phyloP scores from a whole-genome alignment of 2,888 invertebrate species.

The Pollenia amentaria region DNA sequence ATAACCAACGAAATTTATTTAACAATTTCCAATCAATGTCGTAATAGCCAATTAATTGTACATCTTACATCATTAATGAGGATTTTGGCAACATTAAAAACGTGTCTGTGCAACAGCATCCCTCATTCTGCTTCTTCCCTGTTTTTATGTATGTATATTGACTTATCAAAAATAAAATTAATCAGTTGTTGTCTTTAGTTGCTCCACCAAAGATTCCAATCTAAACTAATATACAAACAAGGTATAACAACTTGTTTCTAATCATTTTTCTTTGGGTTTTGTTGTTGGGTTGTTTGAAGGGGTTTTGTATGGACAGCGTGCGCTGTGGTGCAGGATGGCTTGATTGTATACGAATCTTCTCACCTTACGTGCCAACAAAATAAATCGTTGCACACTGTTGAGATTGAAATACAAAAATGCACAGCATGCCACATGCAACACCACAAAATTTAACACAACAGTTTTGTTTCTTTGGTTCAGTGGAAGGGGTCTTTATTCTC shows the following conservation, averaged over 20 bases:
- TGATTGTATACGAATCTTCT: slow-evolving; percentile 78
- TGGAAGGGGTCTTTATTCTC: neutral
- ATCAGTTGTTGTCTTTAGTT: slow-evolving; percentile 67
- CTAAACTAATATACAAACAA: slow-evolving; percentile 64
- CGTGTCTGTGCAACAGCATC: slow-evolving; percentile 13
- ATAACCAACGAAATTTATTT: slow-evolving; percentile 3
- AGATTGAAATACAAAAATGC: slow-evolving; percentile 71
- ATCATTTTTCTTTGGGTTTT: slow-evolving; percentile 59
- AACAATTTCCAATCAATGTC: slow-evolving; percentile 35
- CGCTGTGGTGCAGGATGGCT: slow-evolving; percentile 51
- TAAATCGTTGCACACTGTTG: slow-evolving; percentile 76
- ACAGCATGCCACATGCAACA: slow-evolving; percentile 75
- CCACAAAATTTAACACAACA: slow-evolving; percentile 44
- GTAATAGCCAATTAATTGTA: slow-evolving; percentile 49
- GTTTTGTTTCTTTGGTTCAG: slow-evolving; percentile 30
- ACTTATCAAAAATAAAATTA: slow-evolving; percentile 69
- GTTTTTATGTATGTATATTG: slow-evolving; percentile 39
- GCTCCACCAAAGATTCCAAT: slow-evolving; percentile 69
- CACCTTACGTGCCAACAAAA: slow-evolving; percentile 83
- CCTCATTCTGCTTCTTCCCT: neutral
- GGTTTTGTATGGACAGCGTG: neutral
- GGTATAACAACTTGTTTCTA: slow-evolving; percentile 74
- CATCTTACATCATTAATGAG: slow-evolving; percentile 53
- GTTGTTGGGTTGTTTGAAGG: slow-evolving; percentile 6
- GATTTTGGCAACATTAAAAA: slow-evolving; percentile 46